phyloP scores from a whole-genome alignment of 1,140 invertebrate species.

The Cecropterus lyciades region DNA sequence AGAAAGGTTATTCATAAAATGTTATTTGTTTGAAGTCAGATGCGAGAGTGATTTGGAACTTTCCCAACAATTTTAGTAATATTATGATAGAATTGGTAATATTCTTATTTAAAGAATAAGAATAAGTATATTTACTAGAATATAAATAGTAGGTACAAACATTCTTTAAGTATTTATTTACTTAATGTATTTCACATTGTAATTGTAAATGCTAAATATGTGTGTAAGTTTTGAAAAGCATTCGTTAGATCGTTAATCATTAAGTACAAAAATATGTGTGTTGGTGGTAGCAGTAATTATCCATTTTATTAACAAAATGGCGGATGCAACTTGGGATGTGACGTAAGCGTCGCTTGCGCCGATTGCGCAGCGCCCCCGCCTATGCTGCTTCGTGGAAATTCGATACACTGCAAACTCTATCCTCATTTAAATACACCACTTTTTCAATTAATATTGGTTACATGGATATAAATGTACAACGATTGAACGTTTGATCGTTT shows the following conservation, averaged over 20 bases:
- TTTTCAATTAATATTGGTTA: slow-evolving; percentile 14
- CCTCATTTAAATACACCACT: slow-evolving; percentile 23
- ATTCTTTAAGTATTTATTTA: no score
- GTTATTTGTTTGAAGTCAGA: no score
- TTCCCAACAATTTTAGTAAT: no score
- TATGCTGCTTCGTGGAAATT: slow-evolving; percentile 50
- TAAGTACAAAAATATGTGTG: slow-evolving; percentile 9
- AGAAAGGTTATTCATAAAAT: no score
- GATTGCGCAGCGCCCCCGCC: slow-evolving; percentile 35
- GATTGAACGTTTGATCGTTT: neutral
- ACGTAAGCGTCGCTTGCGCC: slow-evolving; percentile 44
- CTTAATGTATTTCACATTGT: no score
- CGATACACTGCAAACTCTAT: slow-evolving; percentile 40
- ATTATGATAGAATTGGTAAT: no score
- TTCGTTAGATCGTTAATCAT: neutral
- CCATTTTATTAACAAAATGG: slow-evolving; percentile 64
- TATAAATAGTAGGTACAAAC: no score
- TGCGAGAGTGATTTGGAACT: no score
- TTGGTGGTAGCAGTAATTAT: slow-evolving; percentile 37
- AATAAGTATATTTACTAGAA: no score
- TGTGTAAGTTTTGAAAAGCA: no score
- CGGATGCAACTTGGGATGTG: slow-evolving; percentile 56
- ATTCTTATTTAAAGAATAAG: no score
- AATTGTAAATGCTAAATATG: no score
- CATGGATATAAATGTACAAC: slow-evolving; percentile 2